phyloP scores from a whole-genome alignment of 1,140 invertebrate genomes.

The Brachionus koreanus region DNA sequence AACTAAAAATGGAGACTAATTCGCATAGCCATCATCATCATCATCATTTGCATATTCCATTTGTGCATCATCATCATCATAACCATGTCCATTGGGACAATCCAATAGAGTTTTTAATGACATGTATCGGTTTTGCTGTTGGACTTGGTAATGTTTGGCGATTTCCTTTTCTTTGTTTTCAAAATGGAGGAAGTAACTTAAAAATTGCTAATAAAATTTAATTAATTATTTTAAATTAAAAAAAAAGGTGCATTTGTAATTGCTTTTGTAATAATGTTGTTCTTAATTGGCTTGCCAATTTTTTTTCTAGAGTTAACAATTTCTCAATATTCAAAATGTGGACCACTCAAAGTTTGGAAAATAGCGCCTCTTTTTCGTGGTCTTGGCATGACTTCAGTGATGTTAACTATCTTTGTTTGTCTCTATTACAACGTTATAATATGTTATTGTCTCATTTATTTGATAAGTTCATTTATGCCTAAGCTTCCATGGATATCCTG shows the following conservation, averaged over 20 bases:
- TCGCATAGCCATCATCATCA: conserved; percentile 9
- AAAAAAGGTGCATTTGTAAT: conserved; percentile 67
- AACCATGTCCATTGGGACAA: conserved; percentile 33
- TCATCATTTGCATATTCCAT: background rate
- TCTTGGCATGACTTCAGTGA: conserved; percentile 49
- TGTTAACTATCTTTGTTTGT: conserved; percentile 23
- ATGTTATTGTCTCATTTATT: conserved; percentile 44
- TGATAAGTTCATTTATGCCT: conserved; percentile 61
- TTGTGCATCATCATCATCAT: background rate
- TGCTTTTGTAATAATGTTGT: conserved; percentile 64
- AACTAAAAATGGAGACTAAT: background rate
- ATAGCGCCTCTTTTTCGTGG: conserved; percentile 76
- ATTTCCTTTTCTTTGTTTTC: conserved; percentile 88
- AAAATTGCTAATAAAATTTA: background rate
- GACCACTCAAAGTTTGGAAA: conserved; percentile 72
- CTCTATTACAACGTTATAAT: conserved; percentile 46
- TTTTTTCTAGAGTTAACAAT: conserved; percentile 72
- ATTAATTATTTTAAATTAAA: background rate
- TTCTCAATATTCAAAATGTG: conserved; percentile 73
- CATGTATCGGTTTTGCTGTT: conserved; percentile 55
- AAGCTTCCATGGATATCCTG: conserved; percentile 68
- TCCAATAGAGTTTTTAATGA: conserved; percentile 38
- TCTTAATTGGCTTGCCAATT: conserved; percentile 68
- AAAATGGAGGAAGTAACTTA: conserved; percentile 77
- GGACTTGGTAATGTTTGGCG: conserved; percentile 86